Percentiles rank a stretch among this genome's conserved stretches.
phyloP scores from a whole-genome alignment of 2,113 vertebrate genomes.

The Puma concolor region DNA sequence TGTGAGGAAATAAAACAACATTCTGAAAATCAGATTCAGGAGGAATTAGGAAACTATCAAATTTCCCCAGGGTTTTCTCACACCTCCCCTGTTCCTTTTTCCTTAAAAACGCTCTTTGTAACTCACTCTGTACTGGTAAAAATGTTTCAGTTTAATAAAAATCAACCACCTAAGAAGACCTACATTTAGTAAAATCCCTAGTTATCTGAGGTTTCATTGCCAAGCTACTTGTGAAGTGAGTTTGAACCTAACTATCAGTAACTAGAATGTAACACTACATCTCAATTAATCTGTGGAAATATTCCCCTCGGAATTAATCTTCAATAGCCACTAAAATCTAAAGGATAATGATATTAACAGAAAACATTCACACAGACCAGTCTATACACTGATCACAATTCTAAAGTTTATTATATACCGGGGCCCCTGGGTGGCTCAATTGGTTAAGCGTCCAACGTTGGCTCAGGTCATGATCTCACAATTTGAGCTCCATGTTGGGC shows the following conservation, averaged over 20 bases:
- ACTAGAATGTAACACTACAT: constrained; percentile 31
- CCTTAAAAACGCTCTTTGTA: constrained; percentile 50
- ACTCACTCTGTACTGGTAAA: not conserved
- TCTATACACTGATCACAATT: not conserved
- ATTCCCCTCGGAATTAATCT: constrained; percentile 42
- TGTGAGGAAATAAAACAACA: constrained; percentile 61
- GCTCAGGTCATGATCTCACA: too few species aligned
- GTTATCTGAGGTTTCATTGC: constrained; percentile 39
- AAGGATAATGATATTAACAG: constrained; percentile 7
- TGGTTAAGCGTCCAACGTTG: too few species aligned
- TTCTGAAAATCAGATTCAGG: constrained; percentile 55
- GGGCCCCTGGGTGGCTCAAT: too few species aligned
- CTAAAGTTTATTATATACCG: constrained; percentile 26
- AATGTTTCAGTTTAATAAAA: constrained; percentile 55
- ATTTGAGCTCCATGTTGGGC: too few species aligned
- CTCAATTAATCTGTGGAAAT: constrained; percentile 10
- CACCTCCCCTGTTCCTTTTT: constrained; percentile 6
- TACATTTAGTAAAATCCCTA: constrained; percentile 41
- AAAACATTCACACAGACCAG: not conserved
- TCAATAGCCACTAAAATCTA: not conserved
- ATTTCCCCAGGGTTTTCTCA: constrained; percentile 40
- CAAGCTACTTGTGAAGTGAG: constrained; percentile 36
- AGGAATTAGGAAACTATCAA: constrained; percentile 54
- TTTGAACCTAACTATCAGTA: constrained; percentile 42
- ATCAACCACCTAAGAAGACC: not conserved